Evolutionary conservation across 92 coral and sea anemone genomes (phyloP).

Genomic region (Phenganax stokvisi): DNA sequence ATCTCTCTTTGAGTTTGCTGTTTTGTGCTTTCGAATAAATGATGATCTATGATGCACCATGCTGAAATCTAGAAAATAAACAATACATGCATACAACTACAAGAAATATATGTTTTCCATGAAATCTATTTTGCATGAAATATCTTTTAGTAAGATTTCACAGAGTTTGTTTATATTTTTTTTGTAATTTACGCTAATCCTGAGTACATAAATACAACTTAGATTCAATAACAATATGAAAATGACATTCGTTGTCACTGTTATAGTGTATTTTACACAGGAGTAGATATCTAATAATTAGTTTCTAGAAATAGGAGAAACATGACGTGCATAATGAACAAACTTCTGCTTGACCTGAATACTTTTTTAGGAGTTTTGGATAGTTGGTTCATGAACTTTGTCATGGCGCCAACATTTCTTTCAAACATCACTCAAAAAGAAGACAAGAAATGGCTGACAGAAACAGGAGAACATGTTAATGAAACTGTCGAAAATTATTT

Average conservation of each 20-base stretch:
- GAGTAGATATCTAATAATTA: too few species aligned
- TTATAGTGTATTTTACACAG: too few species aligned
- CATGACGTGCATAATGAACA: not conserved
- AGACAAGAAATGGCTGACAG: not conserved
- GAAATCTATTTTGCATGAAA: not conserved
- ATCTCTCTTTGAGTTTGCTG: not conserved
- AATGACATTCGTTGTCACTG: too few species aligned
- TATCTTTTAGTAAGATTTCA: too few species aligned
- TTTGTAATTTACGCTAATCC: too few species aligned
- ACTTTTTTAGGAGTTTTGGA: constrained; percentile 8
- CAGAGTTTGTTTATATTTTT: too few species aligned
- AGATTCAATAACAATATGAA: too few species aligned
- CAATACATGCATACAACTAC: not conserved
- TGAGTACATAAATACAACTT: too few species aligned
- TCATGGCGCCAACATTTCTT: constrained; percentile 33
- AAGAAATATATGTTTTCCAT: not conserved
- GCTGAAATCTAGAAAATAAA: too few species aligned
- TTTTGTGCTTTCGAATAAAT: too few species aligned
- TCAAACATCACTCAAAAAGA: constrained; percentile 39
- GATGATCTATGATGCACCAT: too few species aligned
- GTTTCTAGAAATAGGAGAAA: not conserved
- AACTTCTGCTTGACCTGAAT: not conserved
- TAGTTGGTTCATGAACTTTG: constrained; percentile 37
- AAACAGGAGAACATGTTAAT: not conserved
- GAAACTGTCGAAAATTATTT: constrained; percentile 2